Evolutionary conservation across 2,113 vertebrate genomes (phyloP), one percentile per base, ranked within the genome.

Genomic region (Lonchura striata): DNA sequence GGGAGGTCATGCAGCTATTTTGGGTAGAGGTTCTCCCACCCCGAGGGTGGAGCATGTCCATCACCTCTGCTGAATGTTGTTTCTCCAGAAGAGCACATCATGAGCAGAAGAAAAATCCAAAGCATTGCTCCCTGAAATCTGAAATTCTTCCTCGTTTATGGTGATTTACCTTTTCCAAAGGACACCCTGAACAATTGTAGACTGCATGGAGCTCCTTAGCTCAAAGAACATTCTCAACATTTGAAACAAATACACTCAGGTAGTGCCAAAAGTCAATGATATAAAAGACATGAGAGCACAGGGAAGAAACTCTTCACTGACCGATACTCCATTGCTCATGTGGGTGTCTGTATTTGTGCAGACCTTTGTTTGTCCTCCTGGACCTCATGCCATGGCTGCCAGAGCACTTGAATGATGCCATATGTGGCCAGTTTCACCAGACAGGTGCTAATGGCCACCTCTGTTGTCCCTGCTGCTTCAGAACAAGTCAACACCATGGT

Each of bases 321-420:
- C 35, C 31, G 77, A 21, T 39, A 9, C 30, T 20, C 75, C n/a
- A 5, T 57, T 82, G 76, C 33, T 52, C 18, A 30, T 25, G 22
- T 50, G n/a, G 47, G 11, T 33, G 5, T 54, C 44, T 39, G 44
- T 13, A 8, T 1, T 37, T 37, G 59, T 77, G 46, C 56, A 83
- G 81, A 17, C 56, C 23, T 5, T 19, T 20, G 13, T 68, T 88
- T 80, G 71, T 72, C 31, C 50, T 89, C 15, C 75, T 52, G 50
- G 68, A 8, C 60, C n/a, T 78, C 24, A 0, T 47, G 27, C 52
- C 9, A 0, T 28, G 33, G 39, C 47, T 82, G 47, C 46, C 61
- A 74, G 23, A 77, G 37, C 59, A 63, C 0, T 0, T 1, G 2
- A 41, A 7, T 13, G 50, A 60, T 75, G 60, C 64, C 60, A 44